Evolutionary conservation across 2,888 invertebrate species (phyloP).

Genomic region (Globia sparganii): DNA sequence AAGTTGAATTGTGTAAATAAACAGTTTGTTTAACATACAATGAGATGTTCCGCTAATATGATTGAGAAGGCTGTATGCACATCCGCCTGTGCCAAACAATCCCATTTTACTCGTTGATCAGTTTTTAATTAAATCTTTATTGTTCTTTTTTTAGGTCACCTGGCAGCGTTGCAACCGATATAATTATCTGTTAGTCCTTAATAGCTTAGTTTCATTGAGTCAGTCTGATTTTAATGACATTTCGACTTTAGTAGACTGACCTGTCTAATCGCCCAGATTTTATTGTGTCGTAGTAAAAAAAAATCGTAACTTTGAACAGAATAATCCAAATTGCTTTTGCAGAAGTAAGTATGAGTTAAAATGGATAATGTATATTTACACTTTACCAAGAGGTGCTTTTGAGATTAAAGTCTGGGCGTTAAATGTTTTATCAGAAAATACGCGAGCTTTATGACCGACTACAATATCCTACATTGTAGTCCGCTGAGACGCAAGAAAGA

Average conservation of each 20-base stretch:
- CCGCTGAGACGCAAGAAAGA: slow-evolving; percentile 16
- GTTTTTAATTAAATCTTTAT: slow-evolving; percentile 58
- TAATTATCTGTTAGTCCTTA: slow-evolving; percentile 26
- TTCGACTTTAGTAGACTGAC: slow-evolving; percentile 20
- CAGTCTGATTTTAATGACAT: slow-evolving; percentile 39
- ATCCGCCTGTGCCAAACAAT: slow-evolving; percentile 62
- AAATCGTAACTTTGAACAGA: slow-evolving; percentile 24
- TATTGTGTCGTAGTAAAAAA: slow-evolving; percentile 17
- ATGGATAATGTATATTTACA: slow-evolving; percentile 48
- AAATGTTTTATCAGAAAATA: slow-evolving; percentile 51
- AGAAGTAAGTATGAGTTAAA: slow-evolving; percentile 35
- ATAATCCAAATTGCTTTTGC: slow-evolving; percentile 36
- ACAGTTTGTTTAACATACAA: slow-evolving; percentile 83
- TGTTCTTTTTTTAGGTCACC: slow-evolving; percentile 53
- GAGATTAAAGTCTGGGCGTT: slow-evolving; percentile 41
- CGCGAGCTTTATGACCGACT: slow-evolving; percentile 40
- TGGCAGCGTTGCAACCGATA: slow-evolving; percentile 15
- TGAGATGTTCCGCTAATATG: slow-evolving; percentile 76
- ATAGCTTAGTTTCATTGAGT: slow-evolving; percentile 25
- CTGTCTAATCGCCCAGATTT: slow-evolving; percentile 22
- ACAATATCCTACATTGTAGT: slow-evolving; percentile 42
- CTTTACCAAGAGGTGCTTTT: slow-evolving; percentile 43
- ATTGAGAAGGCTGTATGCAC: slow-evolving; percentile 72
- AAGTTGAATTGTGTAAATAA: slow-evolving; percentile 70
- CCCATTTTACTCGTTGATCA: slow-evolving; percentile 48